Base-by-base conservation (phyloP, 2,888 invertebrate species). In the Xestoiulus laeticollis region DNA sequence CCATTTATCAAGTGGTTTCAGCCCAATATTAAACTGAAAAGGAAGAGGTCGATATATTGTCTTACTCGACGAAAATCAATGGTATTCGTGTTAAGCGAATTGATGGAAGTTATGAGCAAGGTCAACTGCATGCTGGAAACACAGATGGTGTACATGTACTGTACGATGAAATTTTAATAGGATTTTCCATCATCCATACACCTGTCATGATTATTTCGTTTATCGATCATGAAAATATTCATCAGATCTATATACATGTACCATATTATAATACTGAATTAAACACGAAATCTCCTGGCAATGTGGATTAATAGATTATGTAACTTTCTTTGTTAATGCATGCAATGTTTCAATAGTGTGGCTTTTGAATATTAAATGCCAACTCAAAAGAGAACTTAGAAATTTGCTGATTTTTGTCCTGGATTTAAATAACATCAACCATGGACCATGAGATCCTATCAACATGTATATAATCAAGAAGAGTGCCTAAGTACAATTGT, bases 141-240 rank as follows among this genome's bases (percentile, higher is more conserved):
- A 6, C n/a, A 59, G n/a, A 59, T 2, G 59, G 59, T n/a, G 59
- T n/a, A 19, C 8, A 59, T n/a, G n/a, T n/a, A n/a, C n/a, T n/a
- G n/a, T 0, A 59, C 59, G 19, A n/a, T 59, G 59, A n/a, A 59
- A 59, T n/a, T 59, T 59, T 59, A 59, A 59, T 59, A n/a, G 59
- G n/a, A 59, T n/a, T n/a, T 59, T n/a, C 68, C 26, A 26, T 68
- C 68, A 14, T 14, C 78, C 30, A 78, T 30, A 10, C 68, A 68
- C 68, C 68, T 68, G 68, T 22, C 48, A 48, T 19, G 48, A 48
- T 48, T 68, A 22, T 26, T 26, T 68, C 22, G 26, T 26, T 26
- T 68, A 68, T 68, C 68, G 68, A 68, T 68, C 68, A 68, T 68
- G 10, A 68, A 68, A 68, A 68, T 68, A 68, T 68, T 68, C 10